These are phyloP conservation scores for Pocillopora meandrina DNA, from an alignment of 92 coral and sea anemone species.

Conservation along the genomic window DNA sequence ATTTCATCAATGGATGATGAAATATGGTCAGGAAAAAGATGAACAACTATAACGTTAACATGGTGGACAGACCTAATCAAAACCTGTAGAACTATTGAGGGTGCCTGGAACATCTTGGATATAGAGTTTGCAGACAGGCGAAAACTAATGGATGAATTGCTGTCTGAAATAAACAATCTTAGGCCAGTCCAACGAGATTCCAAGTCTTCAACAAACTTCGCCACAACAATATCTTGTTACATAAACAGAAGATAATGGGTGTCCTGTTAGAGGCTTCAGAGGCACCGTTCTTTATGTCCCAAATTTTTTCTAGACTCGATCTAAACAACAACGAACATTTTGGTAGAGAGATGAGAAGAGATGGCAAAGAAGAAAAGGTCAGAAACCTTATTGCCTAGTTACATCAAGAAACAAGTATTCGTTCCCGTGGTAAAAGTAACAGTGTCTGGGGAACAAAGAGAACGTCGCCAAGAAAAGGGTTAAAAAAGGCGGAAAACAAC, in stretches of 20 bases:
- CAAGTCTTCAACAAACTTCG: too few species aligned
- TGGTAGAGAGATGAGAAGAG: too few species aligned
- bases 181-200: constrained; percentile 26
- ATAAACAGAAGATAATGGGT: constrained; percentile 75
- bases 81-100: constrained; percentile 35
- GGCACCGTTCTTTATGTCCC: constrained; percentile 34
- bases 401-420: too few species aligned
- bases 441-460: too few species aligned
- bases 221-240: not conserved
- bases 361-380: too few species aligned
- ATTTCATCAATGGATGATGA: too few species aligned
- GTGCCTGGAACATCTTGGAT: constrained; percentile 33
- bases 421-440: too few species aligned
- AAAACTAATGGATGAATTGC: constrained; percentile 63
- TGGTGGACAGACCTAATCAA: constrained; percentile 59
- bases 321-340: too few species aligned
- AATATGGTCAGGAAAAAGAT: too few species aligned
- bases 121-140: constrained; percentile 49
- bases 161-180: constrained; percentile 49
- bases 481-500: not conserved
- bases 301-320: constrained; percentile 43
- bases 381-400: too few species aligned
- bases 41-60: not conserved
- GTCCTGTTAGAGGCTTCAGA: constrained; percentile 57
- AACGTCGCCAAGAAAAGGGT: too few species aligned